These are phyloP conservation scores for Acanthosoma haemorrhoidale DNA, from an alignment of 2,888 invertebrate genomes.

Conservation along the genomic window DNA sequence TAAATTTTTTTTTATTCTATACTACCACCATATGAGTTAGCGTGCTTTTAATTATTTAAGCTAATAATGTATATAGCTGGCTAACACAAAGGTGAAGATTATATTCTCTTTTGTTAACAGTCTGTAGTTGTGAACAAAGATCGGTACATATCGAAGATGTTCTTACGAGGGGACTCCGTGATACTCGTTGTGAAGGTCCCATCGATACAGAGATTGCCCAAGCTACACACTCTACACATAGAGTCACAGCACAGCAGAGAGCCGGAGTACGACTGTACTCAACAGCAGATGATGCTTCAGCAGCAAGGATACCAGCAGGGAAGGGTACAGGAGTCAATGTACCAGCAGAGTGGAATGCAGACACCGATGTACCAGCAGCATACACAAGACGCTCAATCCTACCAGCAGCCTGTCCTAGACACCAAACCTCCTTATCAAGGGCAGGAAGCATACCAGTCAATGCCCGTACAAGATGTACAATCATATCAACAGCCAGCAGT, in stretches of 20 bases:
- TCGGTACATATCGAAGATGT: constrained; percentile 98
- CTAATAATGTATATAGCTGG: no score
- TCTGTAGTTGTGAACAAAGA: constrained; percentile 87
- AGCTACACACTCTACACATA: background rate
- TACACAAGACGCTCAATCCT: background rate
- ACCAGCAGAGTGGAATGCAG: background rate
- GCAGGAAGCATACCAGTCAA: background rate
- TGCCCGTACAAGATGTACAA: background rate
- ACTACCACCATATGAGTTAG: no score
- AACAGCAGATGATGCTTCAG: background rate
- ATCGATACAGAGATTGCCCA: constrained; percentile 82
- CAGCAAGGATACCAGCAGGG: background rate
- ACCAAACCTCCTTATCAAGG: no score
- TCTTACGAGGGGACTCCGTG: constrained; percentile 97
- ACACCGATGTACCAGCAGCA: background rate
- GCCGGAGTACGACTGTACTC: background rate
- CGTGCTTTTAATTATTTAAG: no score
- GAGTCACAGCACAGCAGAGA: background rate
- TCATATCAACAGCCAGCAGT: background rate
- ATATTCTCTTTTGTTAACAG: constrained; percentile 51
- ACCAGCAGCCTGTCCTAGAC: background rate
- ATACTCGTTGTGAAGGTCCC: constrained; percentile 76
- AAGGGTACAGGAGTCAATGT: background rate
- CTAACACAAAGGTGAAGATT: no score
- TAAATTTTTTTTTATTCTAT: no score